Base-by-base conservation (phyloP, 1,140 invertebrate species). In the Ectropis grisescens region DNA sequence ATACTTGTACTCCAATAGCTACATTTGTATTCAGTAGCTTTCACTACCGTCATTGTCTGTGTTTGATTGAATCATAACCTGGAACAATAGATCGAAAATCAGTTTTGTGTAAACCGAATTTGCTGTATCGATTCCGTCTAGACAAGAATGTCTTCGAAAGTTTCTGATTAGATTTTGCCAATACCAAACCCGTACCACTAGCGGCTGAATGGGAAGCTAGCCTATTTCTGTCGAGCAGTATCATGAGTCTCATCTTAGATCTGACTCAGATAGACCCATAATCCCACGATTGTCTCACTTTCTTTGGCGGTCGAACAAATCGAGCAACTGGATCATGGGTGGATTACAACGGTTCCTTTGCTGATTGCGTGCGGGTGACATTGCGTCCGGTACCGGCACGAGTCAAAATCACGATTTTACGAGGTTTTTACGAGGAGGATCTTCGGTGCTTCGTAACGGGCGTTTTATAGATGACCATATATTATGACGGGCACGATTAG, bases 281-380 rank as follows among this genome's bases (percentile, higher is more conserved):
- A 58, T 62, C 58, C 64, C 64, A 68, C 60, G 64, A 42, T 58
- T 36, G 52, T 32, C 29, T 55, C 39, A 64, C 58, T 64, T 68
- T 64, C 52, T 47, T 56, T 51, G 43, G 29, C 33, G 48, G 48
- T 47, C 35, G 30, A 30, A 34, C 49, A 58, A 57, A 52, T 49
- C 28, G 27, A 43, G 56, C 39, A 65, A 56, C 44, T 58, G 47
- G 47, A 50, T 47, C 49, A 46, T 34, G 47, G 39, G 35, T 41
- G 39, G 30, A 42, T 43, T 47, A 33, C 44, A 57, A 62, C 50
- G 45, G 51, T 58, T 37, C 47, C 46, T 58, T 48, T 26, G 24
- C 30, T 29, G 37, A 42, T 46, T 31, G 32, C 26, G 28, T 25
- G 13, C 11, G 24, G 10, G 22, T 38, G 15, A 34, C 32, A 29